These are phyloP conservation scores for Drosophila mimetica DNA, from an alignment of 2,888 invertebrate species.

Conservation along the genomic window DNA sequence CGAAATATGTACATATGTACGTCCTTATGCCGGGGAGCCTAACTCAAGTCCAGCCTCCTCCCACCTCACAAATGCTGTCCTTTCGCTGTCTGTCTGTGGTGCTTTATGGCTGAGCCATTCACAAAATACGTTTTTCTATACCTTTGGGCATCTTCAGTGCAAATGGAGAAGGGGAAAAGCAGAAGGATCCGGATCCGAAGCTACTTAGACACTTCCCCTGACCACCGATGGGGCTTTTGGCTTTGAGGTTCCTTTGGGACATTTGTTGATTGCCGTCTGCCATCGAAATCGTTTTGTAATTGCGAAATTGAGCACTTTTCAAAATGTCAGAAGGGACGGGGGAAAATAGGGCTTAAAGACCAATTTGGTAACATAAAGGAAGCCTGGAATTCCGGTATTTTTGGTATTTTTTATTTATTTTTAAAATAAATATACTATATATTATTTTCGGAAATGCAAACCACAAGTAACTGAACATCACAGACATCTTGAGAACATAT, in stretches of 20 bases:
- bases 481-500: background rate
- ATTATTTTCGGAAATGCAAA: background rate
- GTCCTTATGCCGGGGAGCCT: conserved; percentile 8
- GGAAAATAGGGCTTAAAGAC: background rate
- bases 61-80: conserved; percentile 3
- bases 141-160: conserved; percentile 35
- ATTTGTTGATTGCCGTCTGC: conserved; percentile 33
- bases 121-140: conserved; percentile 31
- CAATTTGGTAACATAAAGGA: background rate
- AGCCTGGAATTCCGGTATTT: too few relatives aligned
- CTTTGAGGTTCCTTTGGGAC: conserved; percentile 26
- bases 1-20: background rate
- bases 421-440: too few relatives aligned
- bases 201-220: conserved; percentile 28
- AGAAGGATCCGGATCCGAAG: conserved; percentile 4
- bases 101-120: conserved; percentile 33
- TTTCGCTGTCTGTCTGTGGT: conserved; percentile 8
- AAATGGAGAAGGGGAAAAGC: conserved; percentile 15
- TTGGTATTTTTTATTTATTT: too few relatives aligned
- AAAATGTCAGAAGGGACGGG: background rate
- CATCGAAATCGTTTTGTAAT: conserved; percentile 41
- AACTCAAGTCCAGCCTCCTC: conserved; percentile 9
- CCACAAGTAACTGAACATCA: background rate
- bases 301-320: conserved; percentile 36
- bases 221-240: background rate